Percentiles rank a stretch among this genome's conserved stretches.
phyloP scores from a whole-genome alignment of 2,797 vertebrate species.

The Sebastes matsubarae region DNA sequence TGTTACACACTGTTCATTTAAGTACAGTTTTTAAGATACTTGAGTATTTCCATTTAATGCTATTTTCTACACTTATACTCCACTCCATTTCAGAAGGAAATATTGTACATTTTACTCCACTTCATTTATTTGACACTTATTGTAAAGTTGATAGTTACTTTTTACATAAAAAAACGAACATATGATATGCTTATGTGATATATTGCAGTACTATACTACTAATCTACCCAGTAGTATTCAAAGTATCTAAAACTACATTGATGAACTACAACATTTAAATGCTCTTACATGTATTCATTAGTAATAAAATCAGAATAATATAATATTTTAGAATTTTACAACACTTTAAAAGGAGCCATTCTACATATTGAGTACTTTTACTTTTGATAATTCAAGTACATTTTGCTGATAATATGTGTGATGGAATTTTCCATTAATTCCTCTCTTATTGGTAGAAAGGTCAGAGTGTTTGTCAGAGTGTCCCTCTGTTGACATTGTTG shows the following conservation, averaged over 20 bases:
- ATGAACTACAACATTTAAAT: background rate
- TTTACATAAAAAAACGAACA: background rate
- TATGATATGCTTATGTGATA: background rate
- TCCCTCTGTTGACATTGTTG: no score
- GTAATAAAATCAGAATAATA: background rate
- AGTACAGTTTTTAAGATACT: background rate
- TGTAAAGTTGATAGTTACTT: background rate
- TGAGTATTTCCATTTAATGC: background rate
- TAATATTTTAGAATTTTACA: background rate
- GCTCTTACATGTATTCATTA: background rate
- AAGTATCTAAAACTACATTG: background rate
- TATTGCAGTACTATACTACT: background rate
- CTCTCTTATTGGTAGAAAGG: no score
- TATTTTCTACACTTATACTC: background rate
- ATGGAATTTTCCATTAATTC: no score
- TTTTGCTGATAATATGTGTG: background rate
- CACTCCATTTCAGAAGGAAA: no score
- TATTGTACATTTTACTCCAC: background rate
- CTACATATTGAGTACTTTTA: background rate
- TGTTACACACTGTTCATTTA: background rate
- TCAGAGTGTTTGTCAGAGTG: no score
- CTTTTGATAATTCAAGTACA: background rate
- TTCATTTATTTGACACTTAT: background rate
- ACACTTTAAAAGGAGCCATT: background rate
- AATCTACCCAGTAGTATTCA: background rate